Percentiles rank a stretch among this genome's conserved stretches.
Conservation (phyloP, 2,888 invertebrate species). For the Erynnis tages region DNA sequence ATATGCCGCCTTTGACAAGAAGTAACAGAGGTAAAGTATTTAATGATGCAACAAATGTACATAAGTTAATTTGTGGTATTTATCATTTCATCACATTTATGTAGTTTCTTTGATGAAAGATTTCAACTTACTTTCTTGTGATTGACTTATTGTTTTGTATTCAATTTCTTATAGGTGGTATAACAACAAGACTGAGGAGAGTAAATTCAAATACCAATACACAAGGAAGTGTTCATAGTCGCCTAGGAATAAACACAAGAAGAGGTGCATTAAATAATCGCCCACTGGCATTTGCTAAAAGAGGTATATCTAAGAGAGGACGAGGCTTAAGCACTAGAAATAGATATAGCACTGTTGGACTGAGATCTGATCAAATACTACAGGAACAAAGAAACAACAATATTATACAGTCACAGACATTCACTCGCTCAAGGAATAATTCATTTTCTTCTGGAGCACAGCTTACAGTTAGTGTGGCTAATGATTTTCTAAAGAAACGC, state of each 20-base stretch:
- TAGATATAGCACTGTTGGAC: conserved; percentile 64
- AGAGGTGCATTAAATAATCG: conserved; percentile 50
- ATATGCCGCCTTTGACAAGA: conserved; percentile 56
- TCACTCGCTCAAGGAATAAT: conserved; percentile 70
- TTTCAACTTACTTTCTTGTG: no score
- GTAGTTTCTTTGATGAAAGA: no score
- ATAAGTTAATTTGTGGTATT: no score
- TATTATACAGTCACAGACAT: conserved; percentile 69
- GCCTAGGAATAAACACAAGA: conserved; percentile 62
- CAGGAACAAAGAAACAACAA: conserved; percentile 58
- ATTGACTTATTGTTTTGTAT: conserved; percentile 13
- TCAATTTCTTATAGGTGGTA: conserved; percentile 49
- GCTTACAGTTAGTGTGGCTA: conserved; percentile 66
- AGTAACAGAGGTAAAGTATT: conserved; percentile 51
- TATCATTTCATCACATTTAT: no score
- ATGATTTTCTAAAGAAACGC: conserved; percentile 65
- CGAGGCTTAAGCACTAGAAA: conserved; percentile 60
- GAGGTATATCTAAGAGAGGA: conserved; percentile 72
- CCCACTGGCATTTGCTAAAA: conserved; percentile 65
- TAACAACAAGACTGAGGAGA: conserved; percentile 51
- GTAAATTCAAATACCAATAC: conserved; percentile 55
- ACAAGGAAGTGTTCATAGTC: conserved; percentile 57
- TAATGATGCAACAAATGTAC: no score
- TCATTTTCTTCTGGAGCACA: conserved; percentile 64
- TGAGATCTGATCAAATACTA: conserved; percentile 74